Evolutionary conservation across 2,888 invertebrate species (phyloP).

Genomic region (Dromius quadrimaculatus): DNA sequence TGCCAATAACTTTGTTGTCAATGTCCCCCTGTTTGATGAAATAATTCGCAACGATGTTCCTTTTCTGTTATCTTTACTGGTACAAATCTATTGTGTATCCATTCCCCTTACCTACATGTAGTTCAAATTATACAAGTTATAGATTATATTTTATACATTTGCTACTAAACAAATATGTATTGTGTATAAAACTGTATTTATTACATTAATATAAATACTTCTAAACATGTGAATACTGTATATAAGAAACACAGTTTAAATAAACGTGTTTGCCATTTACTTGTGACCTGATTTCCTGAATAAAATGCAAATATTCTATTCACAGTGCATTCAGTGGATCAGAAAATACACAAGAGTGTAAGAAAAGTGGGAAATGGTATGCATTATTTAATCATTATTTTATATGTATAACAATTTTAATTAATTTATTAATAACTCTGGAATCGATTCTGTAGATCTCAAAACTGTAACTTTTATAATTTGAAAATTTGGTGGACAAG

Average conservation of each 20-base stretch:
- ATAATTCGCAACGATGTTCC: constrained; percentile 22
- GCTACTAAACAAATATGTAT: constrained; percentile 50
- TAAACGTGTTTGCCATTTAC: constrained; percentile 41
- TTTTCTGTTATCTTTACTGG: constrained; percentile 22
- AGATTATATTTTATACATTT: constrained; percentile 52
- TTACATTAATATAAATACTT: constrained; percentile 50
- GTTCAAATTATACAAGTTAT: constrained; percentile 46
- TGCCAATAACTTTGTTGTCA: constrained; percentile 42
- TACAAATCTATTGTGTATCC: constrained; percentile 42
- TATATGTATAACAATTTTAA: no score
- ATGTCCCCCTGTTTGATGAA: constrained; percentile 24
- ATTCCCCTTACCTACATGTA: constrained; percentile 42
- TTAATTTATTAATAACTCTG: no score
- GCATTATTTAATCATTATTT: no score
- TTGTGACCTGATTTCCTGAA: no score
- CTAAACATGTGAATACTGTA: constrained; percentile 52
- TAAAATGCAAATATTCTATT: no score
- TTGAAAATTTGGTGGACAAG: no score
- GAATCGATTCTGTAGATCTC: no score
- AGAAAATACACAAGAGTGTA: no score
- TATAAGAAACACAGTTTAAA: constrained; percentile 48
- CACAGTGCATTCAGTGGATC: no score
- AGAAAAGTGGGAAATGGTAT: no score
- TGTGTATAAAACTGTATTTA: constrained; percentile 51
- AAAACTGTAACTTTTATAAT: no score